Evolutionary conservation across 2,797 vertebrate species (phyloP).

Genomic region (Enteromius radiatus): DNA sequence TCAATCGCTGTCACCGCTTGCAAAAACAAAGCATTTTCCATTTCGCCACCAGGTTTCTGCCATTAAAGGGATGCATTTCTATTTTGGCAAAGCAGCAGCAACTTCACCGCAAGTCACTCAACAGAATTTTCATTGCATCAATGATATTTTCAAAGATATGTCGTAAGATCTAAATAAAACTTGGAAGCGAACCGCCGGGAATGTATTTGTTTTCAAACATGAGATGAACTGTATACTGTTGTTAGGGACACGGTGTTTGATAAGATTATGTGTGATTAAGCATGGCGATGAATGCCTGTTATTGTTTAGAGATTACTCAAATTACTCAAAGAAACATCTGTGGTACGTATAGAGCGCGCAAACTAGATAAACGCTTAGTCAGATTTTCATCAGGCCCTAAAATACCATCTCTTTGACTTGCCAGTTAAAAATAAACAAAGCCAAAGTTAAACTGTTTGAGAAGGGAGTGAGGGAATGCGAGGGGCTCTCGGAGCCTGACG

Average conservation of each 20-base stretch:
- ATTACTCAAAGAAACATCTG: constrained; percentile 42
- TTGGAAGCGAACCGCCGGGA: constrained; percentile 14
- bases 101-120: constrained; percentile 54
- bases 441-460: constrained; percentile 41
- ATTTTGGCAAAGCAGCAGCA: constrained; percentile 51
- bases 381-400: constrained; percentile 31
- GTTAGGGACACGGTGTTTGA: constrained; percentile 43
- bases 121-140: constrained; percentile 49
- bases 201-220: constrained; percentile 41
- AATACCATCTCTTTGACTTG: constrained; percentile 30
- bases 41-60: constrained; percentile 50
- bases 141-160: constrained; percentile 52
- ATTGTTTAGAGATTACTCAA: constrained; percentile 41
- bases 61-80: constrained; percentile 3
- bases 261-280: constrained; percentile 48
- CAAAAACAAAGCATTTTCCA: constrained; percentile 47
- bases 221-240: constrained; percentile 37
- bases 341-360: constrained; percentile 27
- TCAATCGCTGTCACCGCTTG: constrained; percentile 45
- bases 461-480: constrained; percentile 21
- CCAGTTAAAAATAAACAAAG: constrained; percentile 50
- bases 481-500: constrained; percentile 20
- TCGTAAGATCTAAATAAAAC: constrained; percentile 47
- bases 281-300: constrained; percentile 12
- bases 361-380: constrained; percentile 37